These are phyloP conservation scores for Chiroxiphia lanceolata DNA, from an alignment of 2,797 vertebrate species.

Conservation along the genomic window DNA sequence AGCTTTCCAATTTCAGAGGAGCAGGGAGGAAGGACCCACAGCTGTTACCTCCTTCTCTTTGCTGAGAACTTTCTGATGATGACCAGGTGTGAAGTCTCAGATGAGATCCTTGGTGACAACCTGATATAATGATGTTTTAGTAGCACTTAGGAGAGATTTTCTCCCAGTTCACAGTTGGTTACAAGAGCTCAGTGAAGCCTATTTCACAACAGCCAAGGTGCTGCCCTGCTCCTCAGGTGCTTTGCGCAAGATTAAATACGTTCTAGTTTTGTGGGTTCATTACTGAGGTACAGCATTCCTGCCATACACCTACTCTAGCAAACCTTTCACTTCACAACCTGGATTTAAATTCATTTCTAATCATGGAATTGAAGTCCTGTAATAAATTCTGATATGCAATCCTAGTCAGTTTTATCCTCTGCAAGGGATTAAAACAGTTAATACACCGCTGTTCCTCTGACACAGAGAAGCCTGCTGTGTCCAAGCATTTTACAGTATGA, in stretches of 20 bases:
- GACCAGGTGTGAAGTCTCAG: not conserved
- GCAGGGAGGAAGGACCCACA: not conserved
- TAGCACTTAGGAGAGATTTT: not conserved
- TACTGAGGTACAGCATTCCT: not conserved
- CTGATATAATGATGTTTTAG: not conserved
- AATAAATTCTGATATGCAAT: not conserved
- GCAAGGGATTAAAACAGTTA: not conserved
- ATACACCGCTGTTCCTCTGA: not conserved
- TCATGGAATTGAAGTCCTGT: not conserved
- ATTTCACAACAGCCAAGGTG: not conserved
- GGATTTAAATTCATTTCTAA: not conserved
- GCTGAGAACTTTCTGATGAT: not conserved
- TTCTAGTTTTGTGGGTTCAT: not conserved
- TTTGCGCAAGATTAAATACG: not conserved
- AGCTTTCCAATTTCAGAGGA: not conserved
- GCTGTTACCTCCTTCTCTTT: not conserved
- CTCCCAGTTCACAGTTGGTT: not conserved
- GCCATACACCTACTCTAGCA: not conserved
- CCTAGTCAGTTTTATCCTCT: slow-evolving; percentile 1
- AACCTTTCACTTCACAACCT: not conserved
- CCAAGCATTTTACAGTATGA: not conserved
- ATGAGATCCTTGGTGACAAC: not conserved
- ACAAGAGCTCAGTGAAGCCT: not conserved
- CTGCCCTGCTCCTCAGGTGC: not conserved
- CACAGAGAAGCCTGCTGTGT: not conserved